Base-by-base conservation (phyloP, 2,797 vertebrate genomes). In the Gallinago nigripennis region DNA sequence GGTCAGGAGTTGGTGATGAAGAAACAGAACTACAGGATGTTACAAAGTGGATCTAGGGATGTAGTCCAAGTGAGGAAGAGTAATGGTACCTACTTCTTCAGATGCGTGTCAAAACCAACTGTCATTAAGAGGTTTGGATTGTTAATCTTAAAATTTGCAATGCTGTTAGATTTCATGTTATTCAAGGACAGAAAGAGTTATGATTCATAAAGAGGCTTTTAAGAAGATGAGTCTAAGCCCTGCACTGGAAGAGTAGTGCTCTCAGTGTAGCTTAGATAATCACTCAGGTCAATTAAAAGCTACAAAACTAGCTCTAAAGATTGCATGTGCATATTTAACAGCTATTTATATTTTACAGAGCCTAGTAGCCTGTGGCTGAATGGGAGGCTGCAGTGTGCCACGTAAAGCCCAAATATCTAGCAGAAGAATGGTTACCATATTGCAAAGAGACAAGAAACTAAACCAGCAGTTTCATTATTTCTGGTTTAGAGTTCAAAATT, bases 181-280 rank as follows among this genome's bases (percentile, higher is more conserved):
- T 80, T 95, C 78, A 94, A 94, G 86, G 88, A 73, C 90, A 95
- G 57, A 80, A 82, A 88, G 73, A 87, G 37, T 84, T 94, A 95
- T 89, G 92, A 96, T 94, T 94, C 90, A 96, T 90, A 91, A 88
- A 90, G 88, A 94, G 37, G 93, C 82, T 96, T 95, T 95, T 80
- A 94, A 90, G 86, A 70, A 85, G 86, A 95, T 93, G 86, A 95
- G 50, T 71, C 85, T 92, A 82, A 97, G 82, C 80, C 77, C 56
- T 57, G 50, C 30, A 54, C 60, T 30, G 41, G 58, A 84, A 72
- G 70, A 84, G 51, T 43, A 78, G 64, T 35, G 50, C 71, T 90
- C 71, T 65, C 41, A 43, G 53, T 76, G 39, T 24, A 75, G 57
- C 61, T 92, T 24, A 82, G 77, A 53, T 70, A 95, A 85, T 95